Conservation (phyloP, 2,888 invertebrate species). For the Lampropteryx suffumata region DNA sequence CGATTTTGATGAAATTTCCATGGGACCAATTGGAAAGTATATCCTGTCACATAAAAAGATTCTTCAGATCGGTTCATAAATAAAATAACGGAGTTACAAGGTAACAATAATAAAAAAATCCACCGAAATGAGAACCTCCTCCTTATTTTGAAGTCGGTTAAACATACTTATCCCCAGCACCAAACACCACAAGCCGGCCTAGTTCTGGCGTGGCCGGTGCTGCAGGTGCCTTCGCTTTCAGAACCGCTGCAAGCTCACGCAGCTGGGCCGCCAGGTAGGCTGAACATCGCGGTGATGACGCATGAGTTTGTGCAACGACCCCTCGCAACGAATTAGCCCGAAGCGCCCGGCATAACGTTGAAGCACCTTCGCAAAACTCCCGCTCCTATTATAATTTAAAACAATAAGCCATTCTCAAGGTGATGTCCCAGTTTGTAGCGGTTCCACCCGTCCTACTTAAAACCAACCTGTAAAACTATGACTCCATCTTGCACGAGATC, state of each 20-base stretch:
- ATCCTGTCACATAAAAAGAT: too few species aligned
- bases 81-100: too few species aligned
- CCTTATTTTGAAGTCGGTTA: too few species aligned
- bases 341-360: constrained; percentile 87
- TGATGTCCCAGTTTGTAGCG: too few species aligned
- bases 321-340: constrained; percentile 86
- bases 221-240: constrained; percentile 59
- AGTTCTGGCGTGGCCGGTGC: constrained; percentile 68
- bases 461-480: constrained; percentile 71
- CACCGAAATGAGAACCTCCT: too few species aligned
- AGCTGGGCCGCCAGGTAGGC: constrained; percentile 88
- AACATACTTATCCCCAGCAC: constrained; percentile 74
- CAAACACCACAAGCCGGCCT: constrained; percentile 73
- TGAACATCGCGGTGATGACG: constrained; percentile 90
- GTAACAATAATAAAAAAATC: too few species aligned
- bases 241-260: constrained; percentile 64
- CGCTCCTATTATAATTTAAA: constrained; percentile 84
- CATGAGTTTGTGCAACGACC: constrained; percentile 90
- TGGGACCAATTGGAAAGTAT: too few species aligned
- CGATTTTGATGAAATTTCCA: too few species aligned
- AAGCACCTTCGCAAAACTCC: constrained; percentile 91
- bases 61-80: too few species aligned
- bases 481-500: constrained; percentile 70
- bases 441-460: too few species aligned
- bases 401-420: neutral